These are phyloP conservation scores for Gallinago nigripennis DNA, from an alignment of 2,797 vertebrate species.

Conservation along the genomic window DNA sequence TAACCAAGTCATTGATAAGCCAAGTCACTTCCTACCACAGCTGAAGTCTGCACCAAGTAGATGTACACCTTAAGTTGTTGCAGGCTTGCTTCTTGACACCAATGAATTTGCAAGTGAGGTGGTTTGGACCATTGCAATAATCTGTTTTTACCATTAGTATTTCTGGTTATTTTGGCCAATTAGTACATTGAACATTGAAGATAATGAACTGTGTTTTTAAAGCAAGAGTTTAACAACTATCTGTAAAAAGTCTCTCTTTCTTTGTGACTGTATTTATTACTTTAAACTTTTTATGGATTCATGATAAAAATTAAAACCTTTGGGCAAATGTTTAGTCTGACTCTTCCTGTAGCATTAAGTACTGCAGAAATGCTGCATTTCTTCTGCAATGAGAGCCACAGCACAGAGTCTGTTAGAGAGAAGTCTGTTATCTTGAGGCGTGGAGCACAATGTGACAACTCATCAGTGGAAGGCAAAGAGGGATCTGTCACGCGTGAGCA, in stretches of 20 bases:
- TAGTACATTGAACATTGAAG: not conserved
- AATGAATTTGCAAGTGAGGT: not conserved
- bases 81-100: not conserved
- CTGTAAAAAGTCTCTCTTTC: not conserved
- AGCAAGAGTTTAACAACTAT: not conserved
- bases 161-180: not conserved
- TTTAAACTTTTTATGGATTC: not conserved
- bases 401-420: not conserved
- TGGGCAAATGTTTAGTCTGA: not conserved
- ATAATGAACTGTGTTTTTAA: not conserved
- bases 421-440: not conserved
- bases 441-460: not conserved
- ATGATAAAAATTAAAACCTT: not conserved
- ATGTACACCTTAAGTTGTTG: not conserved
- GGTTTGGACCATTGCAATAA: not conserved
- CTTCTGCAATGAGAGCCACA: not conserved
- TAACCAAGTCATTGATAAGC: not conserved
- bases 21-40: not conserved
- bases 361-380: not conserved
- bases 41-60: not conserved
- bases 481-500: not conserved
- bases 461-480: not conserved
- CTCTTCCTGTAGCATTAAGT: not conserved
- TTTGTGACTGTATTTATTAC: not conserved
- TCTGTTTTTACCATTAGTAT: not conserved